Conservation (phyloP, 2,888 invertebrate species). For the Dasypogon diadema region DNA sequence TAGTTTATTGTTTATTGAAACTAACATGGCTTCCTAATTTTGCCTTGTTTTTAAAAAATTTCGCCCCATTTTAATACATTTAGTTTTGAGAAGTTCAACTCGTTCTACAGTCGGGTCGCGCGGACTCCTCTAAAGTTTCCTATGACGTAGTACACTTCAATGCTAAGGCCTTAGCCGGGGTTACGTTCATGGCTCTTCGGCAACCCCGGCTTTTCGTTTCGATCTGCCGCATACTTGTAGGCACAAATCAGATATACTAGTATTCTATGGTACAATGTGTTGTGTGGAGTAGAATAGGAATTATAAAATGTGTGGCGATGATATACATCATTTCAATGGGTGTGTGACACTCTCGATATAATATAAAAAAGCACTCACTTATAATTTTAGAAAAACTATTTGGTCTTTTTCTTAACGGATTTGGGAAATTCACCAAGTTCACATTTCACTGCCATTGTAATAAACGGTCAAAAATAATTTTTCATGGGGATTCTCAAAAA, state of each 20-base stretch:
- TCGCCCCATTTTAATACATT: conserved; percentile 38
- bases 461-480: too few relatives aligned
- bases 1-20: conserved; percentile 16
- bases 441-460: too few relatives aligned
- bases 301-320: not conserved
- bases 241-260: conserved; percentile 32
- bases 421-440: not conserved
- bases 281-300: not conserved
- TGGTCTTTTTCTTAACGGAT: not conserved
- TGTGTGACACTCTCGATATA: conserved; percentile 42
- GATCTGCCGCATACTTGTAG: conserved; percentile 22
- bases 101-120: conserved; percentile 49
- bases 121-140: conserved; percentile 45
- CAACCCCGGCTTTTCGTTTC: conserved; percentile 54
- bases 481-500: too few relatives aligned
- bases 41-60: not conserved
- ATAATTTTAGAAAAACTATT: not conserved
- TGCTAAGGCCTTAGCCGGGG: conserved; percentile 66
- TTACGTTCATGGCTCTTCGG: conserved; percentile 64
- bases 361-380: not conserved
- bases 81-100: conserved; percentile 20
- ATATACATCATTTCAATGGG: not conserved
- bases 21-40: conserved; percentile 53
- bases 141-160: conserved; percentile 61
- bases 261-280: not conserved